These are phyloP conservation scores for Lytechinus variegatus DNA, from an alignment of 35 echinoderm and acorn worm species.

Conservation along the genomic window DNA sequence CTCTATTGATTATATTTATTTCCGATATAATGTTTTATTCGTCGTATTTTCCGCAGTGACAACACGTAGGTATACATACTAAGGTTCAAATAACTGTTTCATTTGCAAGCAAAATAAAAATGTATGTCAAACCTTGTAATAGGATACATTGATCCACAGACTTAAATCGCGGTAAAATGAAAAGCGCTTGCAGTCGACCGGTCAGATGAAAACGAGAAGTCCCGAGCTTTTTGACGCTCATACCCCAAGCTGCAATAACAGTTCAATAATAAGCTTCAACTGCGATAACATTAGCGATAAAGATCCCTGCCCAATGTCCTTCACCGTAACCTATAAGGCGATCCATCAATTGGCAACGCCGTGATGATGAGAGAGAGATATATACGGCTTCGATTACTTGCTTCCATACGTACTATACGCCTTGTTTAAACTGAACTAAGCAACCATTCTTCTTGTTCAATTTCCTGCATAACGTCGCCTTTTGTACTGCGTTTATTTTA, in stretches of 20 bases:
- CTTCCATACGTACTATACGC: not conserved
- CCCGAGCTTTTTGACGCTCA: not conserved
- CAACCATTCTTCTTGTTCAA: not conserved
- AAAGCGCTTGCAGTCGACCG: not conserved
- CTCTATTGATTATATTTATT: too few relatives aligned
- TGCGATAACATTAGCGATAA: not conserved
- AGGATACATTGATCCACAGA: not conserved
- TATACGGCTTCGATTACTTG: not conserved
- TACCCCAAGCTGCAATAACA: slow-evolving; percentile 1
- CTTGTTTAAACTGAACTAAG: not conserved
- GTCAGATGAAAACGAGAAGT: not conserved
- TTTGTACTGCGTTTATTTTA: not conserved
- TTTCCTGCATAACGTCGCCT: not conserved
- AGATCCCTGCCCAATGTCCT: not conserved
- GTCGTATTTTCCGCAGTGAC: too few relatives aligned
- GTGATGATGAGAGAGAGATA: not conserved
- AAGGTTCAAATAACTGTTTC: too few relatives aligned
- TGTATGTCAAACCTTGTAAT: not conserved
- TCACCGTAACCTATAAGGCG: not conserved
- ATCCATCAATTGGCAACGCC: slow-evolving; percentile 1
- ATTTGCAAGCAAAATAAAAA: not conserved
- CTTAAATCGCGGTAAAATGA: not conserved
- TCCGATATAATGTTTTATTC: too few relatives aligned
- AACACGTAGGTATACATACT: too few relatives aligned
- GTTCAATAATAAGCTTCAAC: not conserved